Evolutionary conservation across 2,113 vertebrate genomes (phyloP), one percentile per base, ranked within the genome.

Genomic region (Uria lomvia): DNA sequence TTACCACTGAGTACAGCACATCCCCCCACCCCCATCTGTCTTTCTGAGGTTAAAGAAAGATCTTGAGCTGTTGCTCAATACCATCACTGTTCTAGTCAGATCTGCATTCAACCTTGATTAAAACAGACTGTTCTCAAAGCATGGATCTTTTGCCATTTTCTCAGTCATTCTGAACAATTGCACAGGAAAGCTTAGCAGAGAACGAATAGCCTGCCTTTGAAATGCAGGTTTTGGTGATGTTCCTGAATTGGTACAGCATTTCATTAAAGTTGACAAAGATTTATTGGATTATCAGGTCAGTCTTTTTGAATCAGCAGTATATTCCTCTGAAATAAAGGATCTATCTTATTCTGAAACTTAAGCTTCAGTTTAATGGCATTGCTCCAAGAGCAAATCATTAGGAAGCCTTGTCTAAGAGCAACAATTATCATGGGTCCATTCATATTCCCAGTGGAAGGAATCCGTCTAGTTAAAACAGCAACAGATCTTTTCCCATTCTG

Each of bases 221-320:
- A 86, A 92, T 60, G 24, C 36, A 76, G 58, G 53, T 90, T 89
- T 86, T 65, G 86, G 42, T 92, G 76, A 71, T 62, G 45, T 83
- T 92, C 50, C 73, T 94, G 86, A 77, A 59, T 67, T 5, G 1
- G 38, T 91, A 81, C 23, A 47, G 42, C 40, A 67, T 88, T 92
- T 88, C 50, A 86, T 80, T 95, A 91, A 74, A 74, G n/a, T 72
- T 72, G 80, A 81, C 50, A 87, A 87, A 92, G 65, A 87, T 74
- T 89, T 83, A 74, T 59, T 72, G 16, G 29, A 86, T 77, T 42
- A 53, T 67, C 86, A 78, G 43, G 78, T 89, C 52, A 89, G 9
- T 14, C 26, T 49, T 74, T 74, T 78, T 77, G 76, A 92, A 87
- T 77, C 76, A 87, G 55, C 43, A 74, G 68, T 71, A 58, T 92